phyloP scores from a whole-genome alignment of 1,140 invertebrate species.

The Drosophila lacertosa region DNA sequence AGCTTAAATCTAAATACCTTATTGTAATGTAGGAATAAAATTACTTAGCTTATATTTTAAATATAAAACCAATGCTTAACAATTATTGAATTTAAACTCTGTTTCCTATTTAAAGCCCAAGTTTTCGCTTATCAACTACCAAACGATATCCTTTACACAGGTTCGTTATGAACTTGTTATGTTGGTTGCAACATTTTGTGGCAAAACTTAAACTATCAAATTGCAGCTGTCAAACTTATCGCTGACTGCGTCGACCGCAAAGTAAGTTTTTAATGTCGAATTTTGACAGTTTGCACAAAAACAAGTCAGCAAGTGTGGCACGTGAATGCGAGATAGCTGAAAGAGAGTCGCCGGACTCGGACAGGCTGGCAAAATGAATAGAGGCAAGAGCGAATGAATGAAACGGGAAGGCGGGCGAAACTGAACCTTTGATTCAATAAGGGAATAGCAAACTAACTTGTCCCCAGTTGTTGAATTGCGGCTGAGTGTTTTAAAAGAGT shows the following conservation, averaged over 20 bases:
- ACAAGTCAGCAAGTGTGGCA: not conserved
- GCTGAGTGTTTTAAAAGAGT: conserved; percentile 8
- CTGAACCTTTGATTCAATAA: conserved; percentile 30
- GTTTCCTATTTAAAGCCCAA: too few relatives aligned
- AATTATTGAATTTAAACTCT: too few relatives aligned
- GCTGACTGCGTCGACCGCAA: not conserved
- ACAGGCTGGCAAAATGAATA: too few relatives aligned
- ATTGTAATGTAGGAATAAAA: too few relatives aligned
- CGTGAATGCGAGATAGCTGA: not conserved
- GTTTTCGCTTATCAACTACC: too few relatives aligned
- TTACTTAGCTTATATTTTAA: too few relatives aligned
- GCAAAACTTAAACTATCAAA: not conserved
- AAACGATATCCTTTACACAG: too few relatives aligned
- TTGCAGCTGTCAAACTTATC: conserved; percentile 2
- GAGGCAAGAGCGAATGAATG: not conserved
- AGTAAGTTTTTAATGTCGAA: conserved; percentile 8
- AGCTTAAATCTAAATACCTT: too few relatives aligned
- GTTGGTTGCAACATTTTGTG: not conserved
- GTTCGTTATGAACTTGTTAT: too few relatives aligned
- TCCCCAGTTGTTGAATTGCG: not conserved
- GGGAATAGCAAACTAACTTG: not conserved
- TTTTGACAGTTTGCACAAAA: conserved; percentile 7
- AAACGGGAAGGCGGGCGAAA: not conserved
- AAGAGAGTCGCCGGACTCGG: not conserved
- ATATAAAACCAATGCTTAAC: too few relatives aligned